Conservation (phyloP, 2,113 vertebrate species). For the Phylloscopus whistleri region DNA sequence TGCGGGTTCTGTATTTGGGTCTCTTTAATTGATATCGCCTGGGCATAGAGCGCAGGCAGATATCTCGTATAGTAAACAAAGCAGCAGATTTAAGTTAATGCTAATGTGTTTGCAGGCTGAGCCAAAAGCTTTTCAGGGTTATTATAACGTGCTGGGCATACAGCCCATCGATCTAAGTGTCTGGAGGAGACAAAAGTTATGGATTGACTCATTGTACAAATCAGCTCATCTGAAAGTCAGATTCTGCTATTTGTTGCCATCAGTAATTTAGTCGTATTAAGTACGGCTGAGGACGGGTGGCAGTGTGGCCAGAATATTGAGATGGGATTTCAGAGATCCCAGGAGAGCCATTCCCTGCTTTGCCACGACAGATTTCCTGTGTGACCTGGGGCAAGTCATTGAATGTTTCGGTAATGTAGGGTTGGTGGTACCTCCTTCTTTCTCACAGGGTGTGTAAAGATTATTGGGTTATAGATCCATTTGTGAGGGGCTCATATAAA, state of each 20-base stretch:
- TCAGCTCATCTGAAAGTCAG: constrained; percentile 48
- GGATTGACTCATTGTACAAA: constrained; percentile 57
- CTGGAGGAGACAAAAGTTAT: constrained; percentile 67
- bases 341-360: neutral
- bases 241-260: constrained; percentile 42
- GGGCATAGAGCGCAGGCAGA: constrained; percentile 33
- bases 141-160: constrained; percentile 65
- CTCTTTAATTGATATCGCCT: neutral
- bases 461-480: neutral
- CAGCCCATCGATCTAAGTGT: constrained; percentile 67
- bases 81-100: constrained; percentile 69
- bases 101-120: constrained; percentile 68
- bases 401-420: rapidly evolving
- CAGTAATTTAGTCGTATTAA: constrained; percentile 37
- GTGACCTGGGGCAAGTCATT: neutral
- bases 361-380: neutral
- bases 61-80: constrained; percentile 68
- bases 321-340: neutral
- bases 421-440: neutral
- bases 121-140: constrained; percentile 70
- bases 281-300: neutral
- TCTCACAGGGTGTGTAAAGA: neutral
- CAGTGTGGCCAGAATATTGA: neutral
- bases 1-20: neutral
- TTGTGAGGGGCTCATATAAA: neutral